A percentile compares a stretch with the other conserved stretches of the same genome.
These are phyloP conservation scores for Sarcophilus harrisii DNA, from an alignment of 2,797 vertebrate genomes.

Conservation along the genomic window DNA sequence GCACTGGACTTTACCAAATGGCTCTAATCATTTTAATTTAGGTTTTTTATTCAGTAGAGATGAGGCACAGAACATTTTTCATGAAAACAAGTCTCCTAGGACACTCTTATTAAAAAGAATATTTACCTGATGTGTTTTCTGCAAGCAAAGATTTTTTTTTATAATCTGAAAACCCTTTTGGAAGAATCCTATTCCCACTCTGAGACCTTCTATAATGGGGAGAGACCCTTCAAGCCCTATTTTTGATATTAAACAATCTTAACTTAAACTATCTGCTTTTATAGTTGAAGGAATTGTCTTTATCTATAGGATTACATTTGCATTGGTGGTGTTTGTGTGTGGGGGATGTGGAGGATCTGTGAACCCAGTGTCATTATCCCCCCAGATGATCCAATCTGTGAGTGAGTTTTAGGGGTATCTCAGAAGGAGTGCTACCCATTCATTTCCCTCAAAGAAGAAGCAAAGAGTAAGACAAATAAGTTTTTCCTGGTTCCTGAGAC, in stretches of 20 bases:
- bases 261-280: neutral
- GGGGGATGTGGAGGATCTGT: neutral
- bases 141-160: neutral
- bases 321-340: neutral
- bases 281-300: neutral
- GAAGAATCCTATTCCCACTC: neutral
- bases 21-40: slow-evolving; percentile 6
- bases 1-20: neutral
- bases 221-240: neutral
- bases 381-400: neutral
- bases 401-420: neutral
- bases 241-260: neutral
- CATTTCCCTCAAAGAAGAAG: neutral
- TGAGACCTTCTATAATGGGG: neutral
- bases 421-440: neutral
- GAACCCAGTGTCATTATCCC: neutral
- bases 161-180: neutral
- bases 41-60: neutral
- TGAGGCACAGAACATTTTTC: neutral
- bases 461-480: neutral
- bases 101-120: neutral
- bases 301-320: neutral
- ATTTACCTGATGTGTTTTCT: neutral
- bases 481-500: neutral
- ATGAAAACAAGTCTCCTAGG: neutral